Percentiles rank a stretch among this genome's conserved stretches.
phyloP scores from a whole-genome alignment of 1,140 invertebrate species.

The Wasmannia auropunctata region DNA sequence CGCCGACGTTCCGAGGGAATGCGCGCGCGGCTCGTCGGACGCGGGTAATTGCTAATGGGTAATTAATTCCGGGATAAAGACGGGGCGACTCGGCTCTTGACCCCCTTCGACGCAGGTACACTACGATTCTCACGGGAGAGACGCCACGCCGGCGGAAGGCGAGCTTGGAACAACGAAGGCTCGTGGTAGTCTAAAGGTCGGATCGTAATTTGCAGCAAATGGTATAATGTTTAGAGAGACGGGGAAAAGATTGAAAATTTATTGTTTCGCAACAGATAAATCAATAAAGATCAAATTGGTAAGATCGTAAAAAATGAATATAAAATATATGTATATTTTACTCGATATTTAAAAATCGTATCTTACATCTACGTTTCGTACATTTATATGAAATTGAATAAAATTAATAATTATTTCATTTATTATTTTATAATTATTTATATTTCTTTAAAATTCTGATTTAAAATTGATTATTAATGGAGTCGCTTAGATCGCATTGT shows the following conservation, averaged over 20 bases:
- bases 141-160: not conserved
- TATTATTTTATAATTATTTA: not conserved
- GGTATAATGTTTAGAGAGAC: not conserved
- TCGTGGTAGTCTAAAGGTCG: not conserved
- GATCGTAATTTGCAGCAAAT: not conserved
- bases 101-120: constrained; percentile 49
- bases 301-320: not conserved
- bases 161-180: not conserved
- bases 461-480: not conserved
- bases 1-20: constrained; percentile 17
- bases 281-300: not conserved
- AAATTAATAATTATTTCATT: no score
- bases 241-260: not conserved
- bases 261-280: not conserved
- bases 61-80: constrained; percentile 57
- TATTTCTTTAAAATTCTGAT: not conserved
- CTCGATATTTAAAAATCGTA: not conserved
- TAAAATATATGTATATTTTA: not conserved
- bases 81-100: constrained; percentile 50
- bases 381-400: not conserved
- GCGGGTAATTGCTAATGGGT: constrained; percentile 57
- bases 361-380: not conserved
- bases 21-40: constrained; percentile 29
- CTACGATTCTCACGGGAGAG: constrained; percentile 49
- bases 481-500: not conserved